Conservation (phyloP, 2,797 vertebrate species). For the Scleropages formosus region DNA sequence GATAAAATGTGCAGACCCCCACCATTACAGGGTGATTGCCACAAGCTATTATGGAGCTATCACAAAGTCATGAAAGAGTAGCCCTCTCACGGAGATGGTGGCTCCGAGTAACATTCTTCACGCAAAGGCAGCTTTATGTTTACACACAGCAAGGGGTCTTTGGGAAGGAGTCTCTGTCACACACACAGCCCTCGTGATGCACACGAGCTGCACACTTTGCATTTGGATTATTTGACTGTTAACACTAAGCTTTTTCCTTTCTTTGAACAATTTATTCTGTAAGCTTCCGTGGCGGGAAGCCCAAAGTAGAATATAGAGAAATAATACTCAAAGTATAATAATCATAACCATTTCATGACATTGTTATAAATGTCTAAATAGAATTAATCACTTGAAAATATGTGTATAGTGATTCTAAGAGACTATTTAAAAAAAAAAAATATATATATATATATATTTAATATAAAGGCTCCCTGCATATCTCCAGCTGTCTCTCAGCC, state of each 20-base stretch:
- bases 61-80: not conserved
- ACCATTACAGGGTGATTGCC: not conserved
- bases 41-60: not conserved
- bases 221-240: not conserved
- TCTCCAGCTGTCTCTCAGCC: slow-evolving; percentile 8
- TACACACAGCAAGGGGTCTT: not conserved
- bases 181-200: not conserved
- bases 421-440: no score
- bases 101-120: not conserved
- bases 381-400: not conserved
- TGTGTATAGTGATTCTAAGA: no score
- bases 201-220: not conserved
- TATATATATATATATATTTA: no score
- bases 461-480: not conserved
- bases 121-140: not conserved
- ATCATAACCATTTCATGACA: not conserved
- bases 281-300: not conserved
- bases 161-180: not conserved
- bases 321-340: not conserved
- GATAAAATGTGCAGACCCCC: not conserved
- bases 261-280: not conserved
- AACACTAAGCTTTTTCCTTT: not conserved
- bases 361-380: not conserved
- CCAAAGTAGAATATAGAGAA: not conserved
- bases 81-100: not conserved